Evolutionary conservation across 2,888 invertebrate genomes (phyloP), one percentile per base, ranked within the genome.

Genomic region (Lapara coniferarum): DNA sequence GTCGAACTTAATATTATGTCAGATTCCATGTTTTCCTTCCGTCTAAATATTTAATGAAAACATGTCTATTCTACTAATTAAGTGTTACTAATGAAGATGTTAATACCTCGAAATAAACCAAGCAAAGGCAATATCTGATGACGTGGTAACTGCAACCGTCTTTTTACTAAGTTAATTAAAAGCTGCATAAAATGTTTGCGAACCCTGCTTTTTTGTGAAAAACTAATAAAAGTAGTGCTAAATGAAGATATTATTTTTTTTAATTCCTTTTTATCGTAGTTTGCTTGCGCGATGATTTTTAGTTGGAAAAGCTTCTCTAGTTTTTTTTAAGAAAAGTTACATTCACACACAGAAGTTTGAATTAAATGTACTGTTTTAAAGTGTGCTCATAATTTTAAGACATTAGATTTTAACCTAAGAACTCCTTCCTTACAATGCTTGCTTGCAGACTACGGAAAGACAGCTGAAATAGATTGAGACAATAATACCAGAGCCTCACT

Each of bases 131-230:
- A 55, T 55, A 55, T 55, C 55, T 19, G 55, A 55, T 55, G 19
- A 55, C 19, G 19, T 19, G 55, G 19, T 19, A 55, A 55, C 55
- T 59, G 44, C 59, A 59, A 12, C n/a, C 44, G 44, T 58, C 44
- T 58, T 8, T 57, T 44, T 59, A 59, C n/a, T 16, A 46, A 10
- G 5, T 46, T 59, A 46, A 16, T 59, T 59, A 59, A 59, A 59
- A 59, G 44, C 4, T 44, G 44, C 59, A 66, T 46, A 5, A 56
- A 25, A 57, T 55, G 57, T 59, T 66, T 52, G 51, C 37, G 2
- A 52, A 25, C 37, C 12, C 55, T 10, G 19, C 10, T n/a, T 55
- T 55, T 55, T 55, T 19, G 55, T 55, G 5, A 55, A 55, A 37
- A 37, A 37, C 37, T 37, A 37, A 55, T 55, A 19, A 12, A 55